Conservation (phyloP, 1,140 invertebrate species). For the Drosophila suzukii region DNA sequence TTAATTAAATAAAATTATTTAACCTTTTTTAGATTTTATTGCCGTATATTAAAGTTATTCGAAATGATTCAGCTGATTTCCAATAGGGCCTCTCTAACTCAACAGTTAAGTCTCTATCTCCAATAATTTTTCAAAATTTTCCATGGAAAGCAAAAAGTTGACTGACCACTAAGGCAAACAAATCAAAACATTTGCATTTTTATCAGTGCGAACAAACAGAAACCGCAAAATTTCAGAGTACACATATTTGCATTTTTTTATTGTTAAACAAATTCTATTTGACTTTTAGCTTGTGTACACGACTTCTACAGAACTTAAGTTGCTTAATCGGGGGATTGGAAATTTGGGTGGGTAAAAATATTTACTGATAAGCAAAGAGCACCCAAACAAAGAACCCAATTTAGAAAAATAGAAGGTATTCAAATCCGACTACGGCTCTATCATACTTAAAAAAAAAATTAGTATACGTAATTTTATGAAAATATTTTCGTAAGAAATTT, state of each 20-base stretch:
- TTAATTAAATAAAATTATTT: no score
- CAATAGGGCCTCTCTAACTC: neutral
- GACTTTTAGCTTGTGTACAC: constrained; percentile 18
- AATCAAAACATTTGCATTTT: constrained; percentile 39
- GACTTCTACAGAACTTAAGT: constrained; percentile 21
- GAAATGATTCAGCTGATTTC: neutral
- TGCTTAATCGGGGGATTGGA: constrained; percentile 9
- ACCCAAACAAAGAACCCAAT: constrained; percentile 41
- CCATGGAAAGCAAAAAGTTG: constrained; percentile 57
- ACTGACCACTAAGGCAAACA: constrained; percentile 60
- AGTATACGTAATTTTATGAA: neutral
- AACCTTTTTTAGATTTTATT: no score
- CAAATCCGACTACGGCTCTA: neutral
- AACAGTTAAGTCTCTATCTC: neutral
- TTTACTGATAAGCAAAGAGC: constrained; percentile 24
- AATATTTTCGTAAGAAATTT: neutral
- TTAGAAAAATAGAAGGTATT: neutral
- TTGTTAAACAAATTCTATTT: constrained; percentile 32
- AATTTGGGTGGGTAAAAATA: constrained; percentile 21
- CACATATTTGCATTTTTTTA: constrained; percentile 70
- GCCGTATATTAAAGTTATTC: no score
- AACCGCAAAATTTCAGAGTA: constrained; percentile 16
- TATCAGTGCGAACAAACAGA: constrained; percentile 59
- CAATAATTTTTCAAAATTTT: constrained; percentile 30
- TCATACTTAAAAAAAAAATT: neutral